A percentile compares a stretch with the other conserved stretches of the same genome.
Evolutionary conservation across 2,113 vertebrate species (phyloP).

Genomic region (Tamias sibiricus): DNA sequence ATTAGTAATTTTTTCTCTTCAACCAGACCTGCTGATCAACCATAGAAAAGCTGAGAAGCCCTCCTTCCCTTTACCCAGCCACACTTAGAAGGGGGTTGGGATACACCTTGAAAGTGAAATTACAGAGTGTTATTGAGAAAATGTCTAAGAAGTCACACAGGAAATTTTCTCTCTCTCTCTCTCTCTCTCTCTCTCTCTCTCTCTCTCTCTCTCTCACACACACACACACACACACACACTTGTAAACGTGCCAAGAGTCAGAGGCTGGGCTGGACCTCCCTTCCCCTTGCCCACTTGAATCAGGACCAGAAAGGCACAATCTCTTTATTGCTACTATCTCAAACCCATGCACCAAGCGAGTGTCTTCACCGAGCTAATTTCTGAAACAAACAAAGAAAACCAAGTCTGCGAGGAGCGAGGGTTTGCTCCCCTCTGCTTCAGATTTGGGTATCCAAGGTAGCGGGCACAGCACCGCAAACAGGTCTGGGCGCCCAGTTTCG

Average conservation of each 20-base stretch:
- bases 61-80: background rate
- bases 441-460: background rate
- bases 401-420: constrained; percentile 34
- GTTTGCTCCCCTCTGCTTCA: background rate
- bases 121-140: background rate
- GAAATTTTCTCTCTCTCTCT: too few relatives aligned
- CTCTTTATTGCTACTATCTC: background rate
- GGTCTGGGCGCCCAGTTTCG: background rate
- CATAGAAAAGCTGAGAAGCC: constrained; percentile 28
- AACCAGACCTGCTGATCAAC: constrained; percentile 48
- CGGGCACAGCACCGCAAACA: background rate
- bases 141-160: constrained; percentile 13
- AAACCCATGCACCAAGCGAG: constrained; percentile 36
- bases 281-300: constrained; percentile 27
- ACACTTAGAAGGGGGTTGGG: background rate
- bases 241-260: constrained; percentile 7
- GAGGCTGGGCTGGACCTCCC: background rate
- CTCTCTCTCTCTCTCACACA: too few relatives aligned
- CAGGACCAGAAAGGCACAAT: constrained; percentile 5
- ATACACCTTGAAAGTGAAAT: constrained; percentile 68
- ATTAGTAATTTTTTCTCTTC: constrained; percentile 52
- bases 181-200: too few relatives aligned
- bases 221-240: background rate
- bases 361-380: constrained; percentile 76
- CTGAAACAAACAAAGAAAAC: constrained; percentile 84